Conservation (phyloP, 2,113 vertebrate genomes). For the Toxostoma redivivum region DNA sequence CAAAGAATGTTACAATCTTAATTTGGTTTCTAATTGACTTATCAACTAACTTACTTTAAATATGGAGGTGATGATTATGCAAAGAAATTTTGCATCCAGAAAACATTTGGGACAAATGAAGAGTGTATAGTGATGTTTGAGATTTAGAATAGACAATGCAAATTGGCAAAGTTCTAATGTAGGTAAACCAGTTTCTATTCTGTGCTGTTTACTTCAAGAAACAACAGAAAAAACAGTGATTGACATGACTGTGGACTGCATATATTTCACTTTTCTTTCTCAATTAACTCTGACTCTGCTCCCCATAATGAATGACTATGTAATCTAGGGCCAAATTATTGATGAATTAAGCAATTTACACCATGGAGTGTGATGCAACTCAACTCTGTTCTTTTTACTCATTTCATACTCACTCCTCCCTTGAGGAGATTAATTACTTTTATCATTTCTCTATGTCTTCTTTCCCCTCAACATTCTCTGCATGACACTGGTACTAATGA, state of each 20-base stretch:
- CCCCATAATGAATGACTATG: not conserved
- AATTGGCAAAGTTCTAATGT: not conserved
- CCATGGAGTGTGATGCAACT: accelerated
- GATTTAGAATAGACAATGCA: not conserved
- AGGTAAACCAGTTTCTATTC: not conserved
- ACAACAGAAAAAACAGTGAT: not conserved
- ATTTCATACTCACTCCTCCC: not conserved
- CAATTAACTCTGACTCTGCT: not conserved
- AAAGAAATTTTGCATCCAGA: not conserved
- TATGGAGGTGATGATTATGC: not conserved
- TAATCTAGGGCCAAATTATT: not conserved
- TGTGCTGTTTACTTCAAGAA: not conserved
- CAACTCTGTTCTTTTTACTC: not conserved
- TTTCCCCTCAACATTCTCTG: not conserved
- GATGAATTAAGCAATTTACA: not conserved
- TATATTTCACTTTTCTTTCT: not conserved
- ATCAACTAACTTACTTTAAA: not conserved
- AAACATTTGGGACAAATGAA: not conserved
- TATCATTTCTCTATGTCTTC: not conserved
- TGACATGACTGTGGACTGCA: not conserved
- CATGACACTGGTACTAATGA: not conserved
- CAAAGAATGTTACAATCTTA: not conserved
- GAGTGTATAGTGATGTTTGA: not conserved
- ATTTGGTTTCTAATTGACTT: not conserved
- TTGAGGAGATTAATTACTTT: not conserved